Percentiles rank a stretch among this genome's conserved stretches.
phyloP scores from a whole-genome alignment of 1,140 invertebrate species.

The Eueides isabella region DNA sequence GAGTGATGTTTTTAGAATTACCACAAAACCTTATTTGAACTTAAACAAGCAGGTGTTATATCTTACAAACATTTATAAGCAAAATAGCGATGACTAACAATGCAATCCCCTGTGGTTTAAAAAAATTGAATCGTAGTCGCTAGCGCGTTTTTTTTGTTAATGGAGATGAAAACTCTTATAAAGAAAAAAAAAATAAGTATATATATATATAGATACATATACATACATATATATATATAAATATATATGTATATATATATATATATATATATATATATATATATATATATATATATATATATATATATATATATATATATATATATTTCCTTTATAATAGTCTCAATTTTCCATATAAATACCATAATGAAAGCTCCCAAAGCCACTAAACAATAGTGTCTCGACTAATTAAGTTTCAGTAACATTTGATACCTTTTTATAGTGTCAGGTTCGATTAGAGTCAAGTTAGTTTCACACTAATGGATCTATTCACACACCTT shows the following conservation, averaged over 20 bases:
- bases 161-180: no score
- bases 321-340: neutral
- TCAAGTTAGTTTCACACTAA: constrained; percentile 44
- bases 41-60: constrained; percentile 10
- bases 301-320: no score
- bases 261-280: no score
- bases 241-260: no score
- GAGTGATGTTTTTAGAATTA: neutral
- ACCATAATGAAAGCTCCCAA: neutral
- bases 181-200: no score
- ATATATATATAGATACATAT: no score
- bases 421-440: constrained; percentile 29
- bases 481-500: constrained; percentile 58
- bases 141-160: no score
- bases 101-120: neutral
- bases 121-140: no score
- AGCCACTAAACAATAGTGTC: constrained; percentile 20
- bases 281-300: no score
- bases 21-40: neutral
- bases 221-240: no score
- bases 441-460: constrained; percentile 38
- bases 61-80: neutral
- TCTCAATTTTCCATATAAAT: constrained; percentile 1
- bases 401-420: constrained; percentile 1
- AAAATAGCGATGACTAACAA: neutral